Base-by-base conservation (phyloP, 1,140 invertebrate species). In the Atta texana region DNA sequence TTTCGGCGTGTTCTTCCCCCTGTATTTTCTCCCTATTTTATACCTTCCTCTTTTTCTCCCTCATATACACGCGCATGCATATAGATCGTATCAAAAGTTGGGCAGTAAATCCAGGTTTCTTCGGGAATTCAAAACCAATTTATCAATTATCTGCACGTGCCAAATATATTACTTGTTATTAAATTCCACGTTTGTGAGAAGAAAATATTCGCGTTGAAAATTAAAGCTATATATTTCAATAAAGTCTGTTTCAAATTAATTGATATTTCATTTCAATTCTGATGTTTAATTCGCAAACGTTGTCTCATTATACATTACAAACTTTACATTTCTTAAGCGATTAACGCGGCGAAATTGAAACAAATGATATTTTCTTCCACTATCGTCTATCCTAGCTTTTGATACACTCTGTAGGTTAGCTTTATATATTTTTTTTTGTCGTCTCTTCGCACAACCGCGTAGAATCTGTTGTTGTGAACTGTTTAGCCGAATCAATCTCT, bases 401-500 rank as follows among this genome's bases (percentile, higher is more conserved):
- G 69, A 49, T 21, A 18, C 69, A 74, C 0, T 57, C 53, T 84
- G 24, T 84, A 61, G 34, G 28, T 12, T 16, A 61, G 55, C 14
- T 24, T 28, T 63, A 31, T 31, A 31, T 31, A 31, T 31, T 68
- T 86, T 76, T 77, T 80, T 80, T 55, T 69, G 85, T 61, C 39
- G 53, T 82, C 68, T 82, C 24, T 18, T 72, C 2, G 44, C 66
- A 55, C 14, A 18, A 31, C 78, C 53, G 61, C 88, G 77, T 92
- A 90, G 91, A 91, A 89, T 91, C 81, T 44, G 88, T 91, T 89
- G 92, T 92, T 90, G 90, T 76, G 72, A 86, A 82, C 89, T 92
- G 91, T 92, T 92, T 92, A 92, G 92, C 78, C 68, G 86, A 92
- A 88, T 92, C 92, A 90, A 92, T 89, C 86, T 89, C 89, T 61